These are phyloP conservation scores for Echinometra lucunter DNA, from an alignment of 53 echinoderm and acorn worm genomes.

Conservation along the genomic window DNA sequence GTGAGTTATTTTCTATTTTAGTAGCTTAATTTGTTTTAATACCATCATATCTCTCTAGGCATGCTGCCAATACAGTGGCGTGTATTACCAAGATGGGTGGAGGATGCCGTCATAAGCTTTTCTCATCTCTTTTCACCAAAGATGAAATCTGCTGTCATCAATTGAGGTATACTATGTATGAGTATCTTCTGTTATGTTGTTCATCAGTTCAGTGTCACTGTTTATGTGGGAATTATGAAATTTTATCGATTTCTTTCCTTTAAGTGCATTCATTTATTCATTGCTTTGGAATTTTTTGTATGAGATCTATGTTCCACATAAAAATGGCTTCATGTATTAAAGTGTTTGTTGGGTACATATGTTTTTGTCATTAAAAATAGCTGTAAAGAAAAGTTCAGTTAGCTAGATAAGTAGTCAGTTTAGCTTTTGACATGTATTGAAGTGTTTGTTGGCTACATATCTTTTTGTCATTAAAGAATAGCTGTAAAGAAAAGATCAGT, in stretches of 20 bases:
- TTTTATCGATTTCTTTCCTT: background rate
- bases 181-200: background rate
- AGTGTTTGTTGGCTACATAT: too few relatives aligned
- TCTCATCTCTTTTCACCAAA: constrained; percentile 57
- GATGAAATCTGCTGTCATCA: constrained; percentile 57
- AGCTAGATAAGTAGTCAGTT: background rate
- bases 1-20: too few relatives aligned
- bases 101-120: constrained; percentile 14
- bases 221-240: background rate
- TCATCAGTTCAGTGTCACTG: background rate
- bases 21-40: too few relatives aligned
- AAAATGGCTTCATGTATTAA: background rate
- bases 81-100: constrained; percentile 66
- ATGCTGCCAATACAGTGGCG: constrained; percentile 52
- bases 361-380: background rate
- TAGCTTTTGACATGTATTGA: too few relatives aligned
- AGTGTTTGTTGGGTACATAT: background rate
- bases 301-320: background rate
- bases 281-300: background rate
- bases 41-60: too few relatives aligned
- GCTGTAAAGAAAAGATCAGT: too few relatives aligned
- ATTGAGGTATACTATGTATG: constrained; percentile 66
- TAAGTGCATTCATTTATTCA: background rate
- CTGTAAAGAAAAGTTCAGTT: background rate
- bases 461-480: too few relatives aligned